Base-by-base conservation (phyloP, 2,888 invertebrate genomes). In the Hesperia comma region DNA sequence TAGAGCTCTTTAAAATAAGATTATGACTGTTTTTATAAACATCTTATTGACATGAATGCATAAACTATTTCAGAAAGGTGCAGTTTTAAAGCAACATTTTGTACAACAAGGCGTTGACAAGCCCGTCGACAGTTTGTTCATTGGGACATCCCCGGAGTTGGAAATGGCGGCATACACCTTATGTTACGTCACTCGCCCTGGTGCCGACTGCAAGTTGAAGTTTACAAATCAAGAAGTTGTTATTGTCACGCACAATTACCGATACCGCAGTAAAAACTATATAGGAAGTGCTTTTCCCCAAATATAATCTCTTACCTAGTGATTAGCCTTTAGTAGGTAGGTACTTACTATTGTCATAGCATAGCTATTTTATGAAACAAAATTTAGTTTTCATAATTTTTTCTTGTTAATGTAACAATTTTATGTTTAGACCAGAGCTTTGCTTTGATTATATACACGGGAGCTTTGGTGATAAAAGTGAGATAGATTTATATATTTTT, bases 141-240 rank as follows among this genome's bases (percentile, higher is more conserved):
- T 97, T 69, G 97, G 97, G 26, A 97, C 97, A 1, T 97, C 97
- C 62, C 98, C 98, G 0, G 98, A 98, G 87, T 91, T 98, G 72
- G 98, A 99, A 86, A 94, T 99, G 88, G 97, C 98, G 0, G 85
- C 98, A 2, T 98, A 98, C 83, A 97, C 98, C 0, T 94, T 98
- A 5, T 99, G 98, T 81, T 98, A 96, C 83, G 90, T 97, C 53
- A 90, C 96, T 14, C 94, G 97, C 62, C 95, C 96, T 0, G 96
- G 96, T 76, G 92, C 94, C 68, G 93, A 95, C 6, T 98, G 98
- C 76, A 95, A 95, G 0, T 92, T 98, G 12, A 95, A 95, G 62
- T 87, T 97, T 68, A 95, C 94, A 69, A 96, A 95, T 41, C 95
- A 95, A 69, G 94, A 94, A 71, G 95, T 98, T 71, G 94, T 94